Conservation (phyloP, 1,140 invertebrate genomes). For the Drosophila eugracilis region DNA sequence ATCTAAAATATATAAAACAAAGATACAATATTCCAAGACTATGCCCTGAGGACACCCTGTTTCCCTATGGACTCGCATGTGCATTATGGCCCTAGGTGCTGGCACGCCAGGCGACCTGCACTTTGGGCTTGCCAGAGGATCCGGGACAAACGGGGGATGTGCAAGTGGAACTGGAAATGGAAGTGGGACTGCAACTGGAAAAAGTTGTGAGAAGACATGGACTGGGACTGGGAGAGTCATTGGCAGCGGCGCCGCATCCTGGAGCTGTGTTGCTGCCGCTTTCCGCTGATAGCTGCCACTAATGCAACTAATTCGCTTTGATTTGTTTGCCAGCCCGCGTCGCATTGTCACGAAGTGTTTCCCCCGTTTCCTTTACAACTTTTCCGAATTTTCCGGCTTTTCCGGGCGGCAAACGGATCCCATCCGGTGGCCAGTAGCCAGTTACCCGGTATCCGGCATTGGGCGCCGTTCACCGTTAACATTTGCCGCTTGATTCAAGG, state of each 20-base stretch:
- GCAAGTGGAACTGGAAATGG: background rate
- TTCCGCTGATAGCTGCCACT: slow-evolving; percentile 62
- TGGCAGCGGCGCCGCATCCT: slow-evolving; percentile 38
- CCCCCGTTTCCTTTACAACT: slow-evolving; percentile 22
- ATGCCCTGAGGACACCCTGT: slow-evolving; percentile 25
- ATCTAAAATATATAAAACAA: too few relatives aligned
- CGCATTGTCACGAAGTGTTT: slow-evolving; percentile 63
- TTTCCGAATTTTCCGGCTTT: slow-evolving; percentile 18
- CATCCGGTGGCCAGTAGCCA: slow-evolving; percentile 33
- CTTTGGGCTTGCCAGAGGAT: slow-evolving; percentile 20
- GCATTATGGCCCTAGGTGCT: slow-evolving; percentile 29
- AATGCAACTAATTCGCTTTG: slow-evolving; percentile 68
- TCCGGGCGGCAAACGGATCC: slow-evolving; percentile 26
- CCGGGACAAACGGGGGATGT: slow-evolving; percentile 4
- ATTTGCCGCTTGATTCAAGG: slow-evolving; percentile 9
- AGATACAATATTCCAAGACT: too few relatives aligned
- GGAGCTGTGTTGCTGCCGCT: slow-evolving; percentile 13
- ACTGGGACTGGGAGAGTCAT: slow-evolving; percentile 10
- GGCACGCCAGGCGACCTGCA: slow-evolving; percentile 35
- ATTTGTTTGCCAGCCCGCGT: slow-evolving; percentile 59
- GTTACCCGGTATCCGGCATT: slow-evolving; percentile 38
- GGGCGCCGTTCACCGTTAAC: slow-evolving; percentile 33
- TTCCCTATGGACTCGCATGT: slow-evolving; percentile 37
- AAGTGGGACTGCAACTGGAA: background rate
- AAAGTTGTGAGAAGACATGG: background rate